Evolutionary conservation across 2,888 invertebrate species (phyloP).

Genomic region (Tolmerus cingulatus): DNA sequence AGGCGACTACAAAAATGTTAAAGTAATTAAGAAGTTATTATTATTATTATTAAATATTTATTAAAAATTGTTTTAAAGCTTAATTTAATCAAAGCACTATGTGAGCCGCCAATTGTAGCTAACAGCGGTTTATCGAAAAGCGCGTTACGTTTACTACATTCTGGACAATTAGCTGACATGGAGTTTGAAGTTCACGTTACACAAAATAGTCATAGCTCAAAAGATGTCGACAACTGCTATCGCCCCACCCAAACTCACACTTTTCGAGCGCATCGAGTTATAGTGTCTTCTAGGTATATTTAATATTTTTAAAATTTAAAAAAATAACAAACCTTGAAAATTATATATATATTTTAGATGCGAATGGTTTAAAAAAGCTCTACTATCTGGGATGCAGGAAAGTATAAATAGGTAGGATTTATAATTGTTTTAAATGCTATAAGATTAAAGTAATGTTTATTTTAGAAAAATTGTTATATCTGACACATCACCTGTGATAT

Average conservation of each 20-base stretch:
- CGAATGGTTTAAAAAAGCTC: slow-evolving; percentile 74
- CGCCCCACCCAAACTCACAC: slow-evolving; percentile 57
- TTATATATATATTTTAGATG: slow-evolving; percentile 61
- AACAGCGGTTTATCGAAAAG: slow-evolving; percentile 68
- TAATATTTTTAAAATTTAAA: not conserved
- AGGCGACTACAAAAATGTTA: slow-evolving; percentile 57
- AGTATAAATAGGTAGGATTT: slow-evolving; percentile 71
- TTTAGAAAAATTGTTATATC: slow-evolving; percentile 72
- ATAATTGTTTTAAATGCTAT: not conserved
- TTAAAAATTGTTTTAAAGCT: slow-evolving; percentile 50
- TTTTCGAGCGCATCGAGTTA: slow-evolving; percentile 70
- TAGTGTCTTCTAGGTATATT: slow-evolving; percentile 67
- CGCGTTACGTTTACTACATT: slow-evolving; percentile 68
- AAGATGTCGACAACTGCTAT: not conserved
- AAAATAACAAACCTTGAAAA: not conserved
- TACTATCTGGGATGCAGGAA: slow-evolving; percentile 76
- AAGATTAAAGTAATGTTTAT: slow-evolving; percentile 13
- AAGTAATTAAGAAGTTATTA: slow-evolving; percentile 50
- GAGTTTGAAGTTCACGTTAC: slow-evolving; percentile 68
- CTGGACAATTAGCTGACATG: slow-evolving; percentile 70
- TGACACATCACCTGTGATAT: slow-evolving; percentile 71
- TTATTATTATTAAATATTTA: not conserved
- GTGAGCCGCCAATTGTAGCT: slow-evolving; percentile 67
- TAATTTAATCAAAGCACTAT: slow-evolving; percentile 69
- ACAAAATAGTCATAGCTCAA: slow-evolving; percentile 14